Percentiles rank a stretch among this genome's conserved stretches.
phyloP scores from a whole-genome alignment of 2,797 vertebrate genomes.

The Protonibea diacanthus region DNA sequence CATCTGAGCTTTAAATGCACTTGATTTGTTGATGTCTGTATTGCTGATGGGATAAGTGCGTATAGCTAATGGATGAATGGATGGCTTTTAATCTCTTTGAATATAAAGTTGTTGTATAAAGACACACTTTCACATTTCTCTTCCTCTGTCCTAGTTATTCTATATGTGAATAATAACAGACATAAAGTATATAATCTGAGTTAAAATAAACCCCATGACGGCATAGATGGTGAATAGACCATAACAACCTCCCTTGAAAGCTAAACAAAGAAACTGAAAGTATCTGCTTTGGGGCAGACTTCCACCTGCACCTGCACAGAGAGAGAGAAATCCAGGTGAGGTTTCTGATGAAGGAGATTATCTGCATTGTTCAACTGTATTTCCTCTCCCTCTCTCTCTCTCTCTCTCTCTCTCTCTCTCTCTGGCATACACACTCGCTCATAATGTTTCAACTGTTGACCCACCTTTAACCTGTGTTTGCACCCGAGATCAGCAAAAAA shows the following conservation, averaged over 20 bases:
- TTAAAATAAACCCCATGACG: conserved; percentile 17
- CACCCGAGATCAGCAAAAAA: conserved; percentile 28
- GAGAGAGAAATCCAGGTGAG: conserved; percentile 48
- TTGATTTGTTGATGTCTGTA: conserved; percentile 48
- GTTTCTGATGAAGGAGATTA: conserved; percentile 72
- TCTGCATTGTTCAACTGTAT: conserved; percentile 65
- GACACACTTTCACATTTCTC: conserved; percentile 4
- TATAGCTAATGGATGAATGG: neutral
- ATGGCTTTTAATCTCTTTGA: conserved; percentile 34
- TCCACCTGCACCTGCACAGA: conserved; percentile 58
- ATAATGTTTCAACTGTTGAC: conserved; percentile 59
- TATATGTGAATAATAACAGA: conserved; percentile 16
- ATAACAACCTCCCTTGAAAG: conserved; percentile 30
- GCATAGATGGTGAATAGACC: conserved; percentile 20
- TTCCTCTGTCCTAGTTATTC: neutral
- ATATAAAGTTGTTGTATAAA: neutral
- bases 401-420: conserved; percentile 6
- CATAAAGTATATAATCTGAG: conserved; percentile 20
- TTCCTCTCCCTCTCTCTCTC: conserved; percentile 35
- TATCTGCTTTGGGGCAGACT: conserved; percentile 36
- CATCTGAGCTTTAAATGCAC: conserved; percentile 30
- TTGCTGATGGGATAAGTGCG: conserved; percentile 2
- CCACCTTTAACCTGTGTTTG: conserved; percentile 70
- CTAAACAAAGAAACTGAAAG: conserved; percentile 61
- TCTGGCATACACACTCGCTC: conserved; percentile 23